Percentiles rank a stretch among this genome's conserved stretches.
phyloP scores from a whole-genome alignment of 2,888 invertebrate genomes.

The Leptothorax acervorum region DNA sequence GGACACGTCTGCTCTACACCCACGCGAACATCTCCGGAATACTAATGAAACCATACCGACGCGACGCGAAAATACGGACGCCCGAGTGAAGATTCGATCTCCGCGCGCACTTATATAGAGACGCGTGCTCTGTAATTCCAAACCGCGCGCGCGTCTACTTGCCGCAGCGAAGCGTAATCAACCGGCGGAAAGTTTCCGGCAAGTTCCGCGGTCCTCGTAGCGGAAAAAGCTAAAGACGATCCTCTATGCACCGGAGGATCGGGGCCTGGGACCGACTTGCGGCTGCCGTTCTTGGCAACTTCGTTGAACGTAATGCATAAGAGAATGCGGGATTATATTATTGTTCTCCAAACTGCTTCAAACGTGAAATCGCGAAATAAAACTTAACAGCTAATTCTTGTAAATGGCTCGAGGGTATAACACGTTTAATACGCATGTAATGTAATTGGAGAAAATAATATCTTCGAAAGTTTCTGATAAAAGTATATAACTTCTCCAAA shows the following conservation, averaged over 20 bases:
- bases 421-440: background rate
- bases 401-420: background rate
- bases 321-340: conserved; percentile 10
- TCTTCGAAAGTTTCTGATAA: background rate
- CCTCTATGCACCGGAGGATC: background rate
- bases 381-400: background rate
- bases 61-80: conserved; percentile 53
- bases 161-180: conserved; percentile 22
- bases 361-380: background rate
- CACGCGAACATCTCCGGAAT: conserved; percentile 52
- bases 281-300: background rate
- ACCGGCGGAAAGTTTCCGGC: conserved; percentile 6
- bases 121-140: conserved; percentile 21
- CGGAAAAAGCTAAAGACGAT: conserved; percentile 7
- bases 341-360: background rate
- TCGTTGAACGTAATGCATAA: background rate
- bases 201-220: background rate
- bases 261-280: background rate
- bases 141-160: conserved; percentile 2
- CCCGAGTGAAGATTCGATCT: conserved; percentile 50
- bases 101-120: background rate
- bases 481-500: background rate
- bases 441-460: background rate
- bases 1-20: conserved; percentile 45
- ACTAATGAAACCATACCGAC: conserved; percentile 52